A percentile compares a stretch with the other conserved stretches of the same genome.
These are phyloP conservation scores for Strigamia maritima DNA, from an alignment of 2,888 invertebrate genomes.

Conservation along the genomic window DNA sequence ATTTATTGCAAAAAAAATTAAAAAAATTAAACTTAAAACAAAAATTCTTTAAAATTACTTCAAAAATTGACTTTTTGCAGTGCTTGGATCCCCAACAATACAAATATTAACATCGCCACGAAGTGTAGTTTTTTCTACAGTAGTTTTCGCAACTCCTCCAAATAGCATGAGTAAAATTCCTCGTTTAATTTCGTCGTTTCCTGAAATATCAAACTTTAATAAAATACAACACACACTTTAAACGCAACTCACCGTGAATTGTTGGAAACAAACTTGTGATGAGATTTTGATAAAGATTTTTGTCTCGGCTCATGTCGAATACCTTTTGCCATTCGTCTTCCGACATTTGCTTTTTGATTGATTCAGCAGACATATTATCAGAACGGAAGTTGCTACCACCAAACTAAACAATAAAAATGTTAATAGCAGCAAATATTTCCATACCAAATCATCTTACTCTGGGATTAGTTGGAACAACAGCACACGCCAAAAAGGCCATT, in stretches of 20 bases:
- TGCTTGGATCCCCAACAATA: slow-evolving; percentile 97
- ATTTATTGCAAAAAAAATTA: slow-evolving; percentile 11
- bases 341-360: slow-evolving; percentile 90
- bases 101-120: slow-evolving; percentile 97
- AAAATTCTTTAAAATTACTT: slow-evolving; percentile 66
- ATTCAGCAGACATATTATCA: slow-evolving; percentile 85
- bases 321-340: slow-evolving; percentile 91
- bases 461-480: slow-evolving; percentile 79
- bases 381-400: slow-evolving; percentile 78
- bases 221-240: background rate
- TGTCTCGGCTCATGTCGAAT: slow-evolving; percentile 95
- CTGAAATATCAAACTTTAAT: slow-evolving; percentile 44
- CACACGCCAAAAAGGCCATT: slow-evolving; percentile 91
- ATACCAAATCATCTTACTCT: slow-evolving; percentile 56
- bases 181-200: slow-evolving; percentile 91
- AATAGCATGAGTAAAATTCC: slow-evolving; percentile 89
- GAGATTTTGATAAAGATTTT: slow-evolving; percentile 79
- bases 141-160: slow-evolving; percentile 93
- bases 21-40: background rate
- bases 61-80: slow-evolving; percentile 94
- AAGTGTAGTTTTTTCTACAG: slow-evolving; percentile 82
- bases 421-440: background rate
- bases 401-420: slow-evolving; percentile 57
- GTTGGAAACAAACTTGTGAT: slow-evolving; percentile 90
- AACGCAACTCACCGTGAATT: slow-evolving; percentile 75